Conservation (phyloP, 2,113 vertebrate genomes). For the Gavia stellata region DNA sequence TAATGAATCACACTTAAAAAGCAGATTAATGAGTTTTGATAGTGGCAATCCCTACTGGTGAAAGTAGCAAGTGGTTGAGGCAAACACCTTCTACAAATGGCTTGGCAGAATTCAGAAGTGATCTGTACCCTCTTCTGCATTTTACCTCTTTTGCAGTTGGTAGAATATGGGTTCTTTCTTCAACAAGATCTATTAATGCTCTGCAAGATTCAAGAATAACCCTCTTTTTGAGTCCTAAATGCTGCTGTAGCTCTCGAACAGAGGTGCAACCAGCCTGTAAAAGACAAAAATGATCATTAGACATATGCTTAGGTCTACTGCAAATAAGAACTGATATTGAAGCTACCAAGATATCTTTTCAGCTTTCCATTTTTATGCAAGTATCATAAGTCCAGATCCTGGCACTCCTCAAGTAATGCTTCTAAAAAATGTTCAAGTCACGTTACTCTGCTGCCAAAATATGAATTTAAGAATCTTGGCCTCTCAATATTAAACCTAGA, state of each 20-base stretch:
- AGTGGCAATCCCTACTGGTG: neutral
- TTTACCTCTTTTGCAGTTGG: conserved; percentile 79
- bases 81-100: neutral
- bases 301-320: neutral
- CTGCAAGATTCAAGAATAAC: conserved; percentile 79
- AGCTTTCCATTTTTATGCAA: neutral
- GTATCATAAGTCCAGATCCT: neutral
- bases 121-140: neutral
- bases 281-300: neutral
- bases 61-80: neutral
- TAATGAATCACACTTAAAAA: neutral
- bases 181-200: conserved; percentile 73
- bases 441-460: neutral
- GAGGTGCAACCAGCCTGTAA: conserved; percentile 74
- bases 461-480: neutral
- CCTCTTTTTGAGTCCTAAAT: conserved; percentile 78
- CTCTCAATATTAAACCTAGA: neutral
- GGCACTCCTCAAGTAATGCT: neutral
- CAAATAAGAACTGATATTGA: neutral
- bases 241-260: conserved; percentile 76
- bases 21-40: neutral
- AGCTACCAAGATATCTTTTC: neutral
- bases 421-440: neutral
- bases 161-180: conserved; percentile 61
- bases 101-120: neutral